Base-by-base conservation (phyloP, 2,113 vertebrate species). In the Ursus arctos region DNA sequence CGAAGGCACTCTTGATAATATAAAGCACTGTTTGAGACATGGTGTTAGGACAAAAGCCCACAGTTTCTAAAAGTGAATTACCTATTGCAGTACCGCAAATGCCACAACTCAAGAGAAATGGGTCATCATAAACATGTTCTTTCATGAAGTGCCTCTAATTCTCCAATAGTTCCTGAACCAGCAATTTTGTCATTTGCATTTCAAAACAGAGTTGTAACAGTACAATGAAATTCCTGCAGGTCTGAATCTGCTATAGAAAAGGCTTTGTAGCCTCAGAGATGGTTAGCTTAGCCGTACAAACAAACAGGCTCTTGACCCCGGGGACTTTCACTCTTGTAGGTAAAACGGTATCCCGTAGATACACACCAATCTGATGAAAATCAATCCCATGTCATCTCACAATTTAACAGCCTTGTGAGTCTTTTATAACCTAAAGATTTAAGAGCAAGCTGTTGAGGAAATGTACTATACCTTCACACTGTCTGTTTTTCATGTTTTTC, bases 381-480 rank as follows among this genome's bases (percentile, higher is more conserved):
- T 88, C 86, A 95, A 15, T 97, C 28, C 7, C 43, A 22, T 94
- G 92, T 93, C 86, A 97, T 91, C 16, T 90, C 16, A 77, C 76
- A 97, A 77, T 94, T 90, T 92, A 88, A 61, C 91, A 93, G 90
- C 47, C n/a, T 96, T 87, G 43, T 72, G 74, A 96, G 65, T 88
- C 31, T 89, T 96, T 91, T 95, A 93, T 67, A 96, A 96, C 57
- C 51, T 43, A 86, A 79, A 95, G 91, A 96, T 97, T 97, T 98
- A 95, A 96, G 89, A 92, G 82, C 80, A 95, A 95, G 49, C 40
- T 83, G 82, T 72, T 87, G 89, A 82, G 79, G 33, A 98, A 98
- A 98, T 88, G 47, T 91, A 94, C 51, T 87, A 47, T 99, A 99
- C 99, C 99, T 99, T 99, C 99, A 98, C 99, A 99, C 2, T 99